Conservation (phyloP, 2,797 vertebrate genomes). For the Trichosurus vulpecula region DNA sequence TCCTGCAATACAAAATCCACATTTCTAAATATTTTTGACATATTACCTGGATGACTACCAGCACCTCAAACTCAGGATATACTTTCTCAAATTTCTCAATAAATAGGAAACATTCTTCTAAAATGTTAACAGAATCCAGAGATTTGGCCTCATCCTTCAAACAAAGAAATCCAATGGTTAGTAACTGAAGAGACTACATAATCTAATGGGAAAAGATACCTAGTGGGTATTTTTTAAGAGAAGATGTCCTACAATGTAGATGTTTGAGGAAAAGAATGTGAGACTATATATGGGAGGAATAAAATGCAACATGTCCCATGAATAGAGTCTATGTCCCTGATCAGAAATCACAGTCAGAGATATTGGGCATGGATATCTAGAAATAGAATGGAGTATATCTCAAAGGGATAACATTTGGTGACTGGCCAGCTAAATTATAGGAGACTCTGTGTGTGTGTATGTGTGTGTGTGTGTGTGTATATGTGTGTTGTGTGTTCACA, state of each 20-base stretch:
- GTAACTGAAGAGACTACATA: not conserved
- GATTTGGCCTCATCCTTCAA: not conserved
- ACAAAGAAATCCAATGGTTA: not conserved
- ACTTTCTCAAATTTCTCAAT: not conserved
- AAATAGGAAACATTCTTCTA: not conserved
- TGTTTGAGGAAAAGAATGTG: constrained; percentile 23
- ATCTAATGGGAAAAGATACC: not conserved
- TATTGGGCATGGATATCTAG: not conserved
- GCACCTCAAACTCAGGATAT: not conserved
- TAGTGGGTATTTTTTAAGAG: constrained; percentile 3
- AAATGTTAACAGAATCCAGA: not conserved
- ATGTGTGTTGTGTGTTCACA: too few species aligned
- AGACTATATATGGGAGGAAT: constrained; percentile 35
- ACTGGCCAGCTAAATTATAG: not conserved
- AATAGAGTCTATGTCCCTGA: not conserved
- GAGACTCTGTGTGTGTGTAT: not conserved
- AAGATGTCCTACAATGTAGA: not conserved
- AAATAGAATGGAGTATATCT: not conserved
- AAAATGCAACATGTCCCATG: not conserved
- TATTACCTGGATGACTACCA: not conserved
- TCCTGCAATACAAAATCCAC: not conserved
- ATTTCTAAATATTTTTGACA: not conserved
- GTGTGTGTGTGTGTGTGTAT: too few species aligned
- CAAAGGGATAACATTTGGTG: not conserved
- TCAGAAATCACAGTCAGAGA: not conserved